Base-by-base conservation (phyloP, 2,113 vertebrate genomes). In the Microcebus tavaratra region DNA sequence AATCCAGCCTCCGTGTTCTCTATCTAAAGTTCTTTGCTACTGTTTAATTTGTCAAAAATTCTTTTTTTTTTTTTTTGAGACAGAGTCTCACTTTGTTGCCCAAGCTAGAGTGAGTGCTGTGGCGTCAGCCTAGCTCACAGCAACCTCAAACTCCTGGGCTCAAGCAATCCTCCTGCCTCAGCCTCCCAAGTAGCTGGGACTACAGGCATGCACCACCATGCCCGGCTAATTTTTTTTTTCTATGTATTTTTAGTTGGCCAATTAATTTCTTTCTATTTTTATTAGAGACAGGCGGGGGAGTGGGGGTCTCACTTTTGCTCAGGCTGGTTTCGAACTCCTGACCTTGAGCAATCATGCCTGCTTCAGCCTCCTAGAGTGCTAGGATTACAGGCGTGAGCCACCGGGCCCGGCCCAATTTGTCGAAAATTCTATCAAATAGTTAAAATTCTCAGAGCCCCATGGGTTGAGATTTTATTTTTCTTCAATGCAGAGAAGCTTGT, bases 31-130 rank as follows among this genome's bases (percentile, higher is more conserved):
- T 25, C 9, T 70, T 76, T 79, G 42, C 88, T 42, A 90, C 65
- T 81, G 36, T 72, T 89, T 85, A 88, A 93, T 36, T 94, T 75
- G 27, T 29, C 48, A 18, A 76, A 68, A 96, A 85, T 76, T 88
- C 48, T 39, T 45, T 20, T 57, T 2, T 34, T 39, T 11, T 72
- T 36, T 39, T 39, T 72, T 70, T 9, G n/a, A 39, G 36, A n/a
- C 68, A 68, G 34, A n/a, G 39, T 73, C 21, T 73, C 39, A 14
- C 12, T 48, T 5, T 31, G 15, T 48, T 76, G 25, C 15, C 27
- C 14, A 76, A 8, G 27, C 73, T 29, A 27, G 42, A 48, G 48
- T 42, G 4, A 42, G 42, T 42, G 42, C 5, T 39, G 39, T 11
- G 45, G 45, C 45, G 0, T 48, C 45, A 48, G 45, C 45, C 45